Conservation (phyloP, 1,140 invertebrate genomes). For the Eubasilissa regina region DNA sequence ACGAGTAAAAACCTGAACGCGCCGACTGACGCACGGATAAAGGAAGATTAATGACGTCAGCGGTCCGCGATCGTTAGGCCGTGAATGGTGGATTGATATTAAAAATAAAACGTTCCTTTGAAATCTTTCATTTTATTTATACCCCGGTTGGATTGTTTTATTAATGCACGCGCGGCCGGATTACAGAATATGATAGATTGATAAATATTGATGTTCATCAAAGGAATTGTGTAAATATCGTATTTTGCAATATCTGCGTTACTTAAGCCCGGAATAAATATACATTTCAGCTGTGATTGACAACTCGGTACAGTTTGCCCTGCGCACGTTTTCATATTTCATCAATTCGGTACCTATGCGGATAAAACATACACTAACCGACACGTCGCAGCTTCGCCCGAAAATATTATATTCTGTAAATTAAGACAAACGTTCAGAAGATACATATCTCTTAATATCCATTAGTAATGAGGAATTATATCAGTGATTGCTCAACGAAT, state of each 20-base stretch:
- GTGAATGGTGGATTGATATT: constrained; percentile 41
- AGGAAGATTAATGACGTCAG: constrained; percentile 59
- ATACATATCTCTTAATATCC: too few relatives aligned
- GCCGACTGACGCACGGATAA: constrained; percentile 57
- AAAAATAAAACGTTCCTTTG: constrained; percentile 31
- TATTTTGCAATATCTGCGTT: background rate
- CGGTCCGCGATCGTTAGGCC: constrained; percentile 48
- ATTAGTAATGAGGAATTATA: too few relatives aligned
- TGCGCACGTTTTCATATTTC: too few relatives aligned
- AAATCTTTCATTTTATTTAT: constrained; percentile 28
- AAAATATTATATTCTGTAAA: too few relatives aligned
- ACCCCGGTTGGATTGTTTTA: constrained; percentile 25
- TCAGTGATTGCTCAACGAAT: too few relatives aligned
- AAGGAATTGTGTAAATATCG: constrained; percentile 2
- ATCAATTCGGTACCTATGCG: too few relatives aligned
- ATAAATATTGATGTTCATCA: constrained; percentile 31
- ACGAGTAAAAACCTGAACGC: constrained; percentile 50
- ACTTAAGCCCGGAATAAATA: background rate
- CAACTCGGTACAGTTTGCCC: too few relatives aligned
- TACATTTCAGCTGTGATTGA: background rate
- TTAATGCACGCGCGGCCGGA: background rate
- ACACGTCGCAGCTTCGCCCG: too few relatives aligned
- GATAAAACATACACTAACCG: too few relatives aligned
- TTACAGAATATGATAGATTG: constrained; percentile 10
- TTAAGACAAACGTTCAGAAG: too few relatives aligned